Percentiles rank a stretch among this genome's conserved stretches.
Evolutionary conservation across 2,113 vertebrate species (phyloP).

Genomic region (Oostethus manadensis): DNA sequence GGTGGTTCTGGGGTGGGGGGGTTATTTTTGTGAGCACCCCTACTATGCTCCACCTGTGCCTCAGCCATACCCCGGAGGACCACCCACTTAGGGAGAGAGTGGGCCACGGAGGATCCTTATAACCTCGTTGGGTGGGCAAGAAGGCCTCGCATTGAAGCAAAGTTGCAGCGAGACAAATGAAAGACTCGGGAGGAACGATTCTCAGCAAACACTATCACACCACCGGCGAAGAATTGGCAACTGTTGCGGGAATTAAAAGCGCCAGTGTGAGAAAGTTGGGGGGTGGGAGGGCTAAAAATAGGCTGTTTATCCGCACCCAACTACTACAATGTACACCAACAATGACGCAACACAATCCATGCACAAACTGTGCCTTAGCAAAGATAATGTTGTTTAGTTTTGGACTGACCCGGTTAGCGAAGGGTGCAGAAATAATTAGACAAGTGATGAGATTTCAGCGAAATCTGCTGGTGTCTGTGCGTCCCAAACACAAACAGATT

Average conservation of each 20-base stretch:
- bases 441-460: too few relatives aligned
- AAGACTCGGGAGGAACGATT: slow-evolving; percentile 60
- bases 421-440: too few relatives aligned
- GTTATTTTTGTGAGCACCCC: slow-evolving; percentile 75
- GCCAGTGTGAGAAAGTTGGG: slow-evolving; percentile 9
- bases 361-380: too few relatives aligned
- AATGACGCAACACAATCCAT: too few relatives aligned
- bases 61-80: slow-evolving; percentile 75
- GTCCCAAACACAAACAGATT: too few relatives aligned
- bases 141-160: slow-evolving; percentile 71
- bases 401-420: too few relatives aligned
- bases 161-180: slow-evolving; percentile 62
- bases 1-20: slow-evolving; percentile 34
- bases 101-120: slow-evolving; percentile 71
- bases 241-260: slow-evolving; percentile 52
- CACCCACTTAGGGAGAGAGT: slow-evolving; percentile 77
- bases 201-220: slow-evolving; percentile 57
- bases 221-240: slow-evolving; percentile 52
- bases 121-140: slow-evolving; percentile 81
- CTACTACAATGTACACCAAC: too few relatives aligned
- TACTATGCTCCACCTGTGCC: slow-evolving; percentile 80
- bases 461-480: too few relatives aligned
- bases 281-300: neutral
- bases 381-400: too few relatives aligned
- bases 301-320: too few relatives aligned